Conservation (phyloP, 2,888 invertebrate genomes). For the Chrysodeixis includens region DNA sequence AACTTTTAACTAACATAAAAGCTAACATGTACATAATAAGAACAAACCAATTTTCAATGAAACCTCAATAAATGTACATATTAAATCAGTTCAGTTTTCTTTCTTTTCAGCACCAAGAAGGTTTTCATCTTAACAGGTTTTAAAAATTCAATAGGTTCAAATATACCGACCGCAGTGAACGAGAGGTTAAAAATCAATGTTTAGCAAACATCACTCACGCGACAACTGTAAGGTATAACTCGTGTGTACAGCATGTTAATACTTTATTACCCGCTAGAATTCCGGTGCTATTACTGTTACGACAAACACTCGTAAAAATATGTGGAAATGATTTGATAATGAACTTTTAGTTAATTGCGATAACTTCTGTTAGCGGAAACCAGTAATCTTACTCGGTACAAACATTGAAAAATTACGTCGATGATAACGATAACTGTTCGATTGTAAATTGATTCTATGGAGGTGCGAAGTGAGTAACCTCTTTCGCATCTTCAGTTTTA, state of each 20-base stretch:
- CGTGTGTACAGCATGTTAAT: slow-evolving; percentile 43
- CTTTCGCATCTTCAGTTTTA: no score
- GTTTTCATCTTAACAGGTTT: no score
- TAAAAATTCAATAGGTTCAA: slow-evolving; percentile 9
- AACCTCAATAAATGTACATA: no score
- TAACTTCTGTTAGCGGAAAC: slow-evolving; percentile 27
- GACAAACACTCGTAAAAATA: slow-evolving; percentile 51
- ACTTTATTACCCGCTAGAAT: slow-evolving; percentile 41
- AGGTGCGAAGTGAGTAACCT: no score
- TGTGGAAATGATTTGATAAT: slow-evolving; percentile 47
- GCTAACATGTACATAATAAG: neutral
- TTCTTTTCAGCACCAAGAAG: no score
- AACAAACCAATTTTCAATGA: neutral
- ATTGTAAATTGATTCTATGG: neutral
- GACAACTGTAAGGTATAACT: slow-evolving; percentile 53
- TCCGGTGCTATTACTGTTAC: slow-evolving; percentile 49
- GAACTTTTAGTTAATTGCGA: slow-evolving; percentile 35
- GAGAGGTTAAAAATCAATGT: slow-evolving; percentile 54
- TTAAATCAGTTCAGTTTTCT: no score
- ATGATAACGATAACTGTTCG: neutral
- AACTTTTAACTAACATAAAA: neutral
- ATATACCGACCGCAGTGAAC: slow-evolving; percentile 3
- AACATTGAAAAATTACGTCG: neutral
- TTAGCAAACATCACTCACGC: slow-evolving; percentile 70
- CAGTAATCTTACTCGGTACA: no score